phyloP scores from a whole-genome alignment of 2,797 vertebrate genomes.

The Anguilla anguilla region DNA sequence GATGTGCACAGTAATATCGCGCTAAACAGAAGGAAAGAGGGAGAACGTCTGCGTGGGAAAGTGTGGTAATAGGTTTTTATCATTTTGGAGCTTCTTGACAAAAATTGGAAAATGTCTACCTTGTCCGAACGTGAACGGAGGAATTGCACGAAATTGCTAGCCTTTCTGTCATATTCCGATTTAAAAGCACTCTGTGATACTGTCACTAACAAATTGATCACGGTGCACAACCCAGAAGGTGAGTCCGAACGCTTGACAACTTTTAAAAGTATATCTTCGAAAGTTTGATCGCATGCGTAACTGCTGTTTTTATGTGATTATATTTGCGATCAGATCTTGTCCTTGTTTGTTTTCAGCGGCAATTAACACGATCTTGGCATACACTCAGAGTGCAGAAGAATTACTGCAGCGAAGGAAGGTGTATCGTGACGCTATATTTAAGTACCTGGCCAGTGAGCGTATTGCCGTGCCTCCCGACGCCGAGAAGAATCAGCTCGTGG shows the following conservation, averaged over 20 bases:
- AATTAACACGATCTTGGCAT: constrained; percentile 76
- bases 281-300: background rate
- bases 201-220: constrained; percentile 84
- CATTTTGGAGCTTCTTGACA: background rate
- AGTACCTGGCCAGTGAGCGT: constrained; percentile 79
- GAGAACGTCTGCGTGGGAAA: too few species aligned
- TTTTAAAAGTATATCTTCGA: background rate
- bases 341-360: constrained; percentile 77
- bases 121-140: constrained; percentile 73
- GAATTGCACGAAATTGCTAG: constrained; percentile 75
- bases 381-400: constrained; percentile 84
- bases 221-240: constrained; percentile 77
- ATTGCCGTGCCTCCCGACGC: constrained; percentile 73
- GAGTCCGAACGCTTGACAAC: background rate
- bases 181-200: constrained; percentile 83
- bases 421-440: constrained; percentile 85
- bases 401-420: constrained; percentile 87
- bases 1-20: background rate
- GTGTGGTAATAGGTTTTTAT: background rate
- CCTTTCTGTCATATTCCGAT: constrained; percentile 66
- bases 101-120: constrained; percentile 60
- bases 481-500: constrained; percentile 87
- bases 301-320: too few species aligned
- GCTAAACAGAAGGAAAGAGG: background rate
- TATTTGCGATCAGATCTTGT: background rate